Percentiles rank a stretch among this genome's conserved stretches.
Conservation (phyloP, 2,888 invertebrate species). For the Platerodrilus igneus region DNA sequence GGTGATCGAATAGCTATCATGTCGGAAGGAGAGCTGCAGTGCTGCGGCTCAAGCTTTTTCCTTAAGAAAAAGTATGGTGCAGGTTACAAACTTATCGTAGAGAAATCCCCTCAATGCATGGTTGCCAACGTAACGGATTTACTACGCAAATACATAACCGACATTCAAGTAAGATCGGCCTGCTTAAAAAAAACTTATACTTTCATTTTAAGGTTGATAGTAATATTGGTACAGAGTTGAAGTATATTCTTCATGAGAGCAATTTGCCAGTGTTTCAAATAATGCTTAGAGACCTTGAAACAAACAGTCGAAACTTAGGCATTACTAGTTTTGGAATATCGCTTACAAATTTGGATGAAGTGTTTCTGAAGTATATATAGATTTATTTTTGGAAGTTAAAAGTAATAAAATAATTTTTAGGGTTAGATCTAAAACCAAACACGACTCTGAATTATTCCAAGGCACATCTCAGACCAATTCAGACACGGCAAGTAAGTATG, state of each 20-base stretch:
- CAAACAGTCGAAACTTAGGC: constrained; percentile 53
- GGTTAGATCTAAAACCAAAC: too few relatives aligned
- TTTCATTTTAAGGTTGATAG: constrained; percentile 54
- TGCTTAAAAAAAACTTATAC: not conserved
- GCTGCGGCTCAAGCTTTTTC: constrained; percentile 75
- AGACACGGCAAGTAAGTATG: too few relatives aligned
- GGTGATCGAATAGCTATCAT: constrained; percentile 87
- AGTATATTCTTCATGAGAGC: constrained; percentile 63
- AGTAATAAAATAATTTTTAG: too few relatives aligned
- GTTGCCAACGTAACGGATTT: constrained; percentile 54
- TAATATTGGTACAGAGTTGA: constrained; percentile 72
- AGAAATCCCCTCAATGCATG: constrained; percentile 56
- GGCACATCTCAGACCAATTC: too few relatives aligned
- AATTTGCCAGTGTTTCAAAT: constrained; percentile 59
- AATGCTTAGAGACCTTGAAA: constrained; percentile 66
- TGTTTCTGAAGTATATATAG: constrained; percentile 66
- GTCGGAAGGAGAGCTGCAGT: constrained; percentile 74
- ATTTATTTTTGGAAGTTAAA: too few relatives aligned
- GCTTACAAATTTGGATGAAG: constrained; percentile 84
- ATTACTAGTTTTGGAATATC: constrained; percentile 78
- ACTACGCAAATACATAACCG: constrained; percentile 61
- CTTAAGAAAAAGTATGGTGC: constrained; percentile 82
- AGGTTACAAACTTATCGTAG: constrained; percentile 74
- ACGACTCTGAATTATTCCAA: too few relatives aligned
- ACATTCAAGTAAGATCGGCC: constrained; percentile 46